These are phyloP conservation scores for Myripristis murdjan DNA, from an alignment of 2,797 vertebrate genomes.

Conservation along the genomic window DNA sequence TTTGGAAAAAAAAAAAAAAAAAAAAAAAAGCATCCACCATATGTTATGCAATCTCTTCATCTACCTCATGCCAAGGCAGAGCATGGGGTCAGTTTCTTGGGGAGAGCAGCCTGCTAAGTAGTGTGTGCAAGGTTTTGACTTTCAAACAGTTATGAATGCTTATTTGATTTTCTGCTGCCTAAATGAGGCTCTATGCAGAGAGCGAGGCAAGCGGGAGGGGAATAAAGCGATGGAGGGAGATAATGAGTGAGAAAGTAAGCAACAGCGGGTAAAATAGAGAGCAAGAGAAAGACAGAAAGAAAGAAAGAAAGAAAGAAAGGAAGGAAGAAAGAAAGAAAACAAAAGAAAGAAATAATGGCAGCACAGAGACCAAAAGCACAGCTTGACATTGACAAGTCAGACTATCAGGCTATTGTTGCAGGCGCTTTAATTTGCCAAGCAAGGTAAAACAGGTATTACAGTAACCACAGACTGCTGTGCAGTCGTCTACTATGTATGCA, in stretches of 20 bases:
- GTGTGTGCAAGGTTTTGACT: slow-evolving; percentile 5
- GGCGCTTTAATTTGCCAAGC: slow-evolving; percentile 7
- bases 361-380: slow-evolving; percentile 4
- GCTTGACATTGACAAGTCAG: neutral
- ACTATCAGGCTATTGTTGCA: neutral
- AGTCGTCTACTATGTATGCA: slow-evolving; percentile 34
- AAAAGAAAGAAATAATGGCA: neutral
- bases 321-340: no score
- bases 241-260: no score
- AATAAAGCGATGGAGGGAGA: no score
- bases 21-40: slow-evolving; percentile 31
- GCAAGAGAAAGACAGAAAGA: no score
- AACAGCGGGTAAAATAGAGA: no score
- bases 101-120: neutral
- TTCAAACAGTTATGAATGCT: slow-evolving; percentile 1
- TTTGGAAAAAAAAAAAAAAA: no score
- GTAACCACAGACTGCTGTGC: slow-evolving; percentile 4
- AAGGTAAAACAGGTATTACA: neutral
- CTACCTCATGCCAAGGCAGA: slow-evolving; percentile 29
- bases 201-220: no score
- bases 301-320: no score
- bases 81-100: slow-evolving; percentile 1
- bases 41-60: slow-evolving; percentile 18
- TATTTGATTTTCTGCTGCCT: no score
- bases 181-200: no score